phyloP scores from a whole-genome alignment of 23 tunicate genomes.

The Trididemnum clinides region DNA sequence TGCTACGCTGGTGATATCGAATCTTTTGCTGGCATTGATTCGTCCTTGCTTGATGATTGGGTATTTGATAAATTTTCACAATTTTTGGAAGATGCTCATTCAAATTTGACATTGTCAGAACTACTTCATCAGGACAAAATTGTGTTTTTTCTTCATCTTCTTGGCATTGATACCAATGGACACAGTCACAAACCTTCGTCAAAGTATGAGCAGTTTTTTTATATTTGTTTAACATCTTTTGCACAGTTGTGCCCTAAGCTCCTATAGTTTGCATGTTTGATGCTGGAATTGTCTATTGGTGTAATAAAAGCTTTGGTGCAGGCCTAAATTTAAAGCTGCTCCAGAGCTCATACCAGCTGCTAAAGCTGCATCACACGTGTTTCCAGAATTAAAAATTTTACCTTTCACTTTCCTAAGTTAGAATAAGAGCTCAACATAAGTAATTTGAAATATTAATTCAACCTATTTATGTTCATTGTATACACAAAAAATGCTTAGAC shows the following conservation, averaged over 20 bases:
- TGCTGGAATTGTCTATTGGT: too few species aligned
- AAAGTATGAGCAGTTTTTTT: conserved; percentile 54
- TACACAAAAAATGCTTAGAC: too few species aligned
- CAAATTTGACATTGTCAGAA: conserved; percentile 25
- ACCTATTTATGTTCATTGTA: too few species aligned
- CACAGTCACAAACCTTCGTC: conserved; percentile 90
- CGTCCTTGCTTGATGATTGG: conserved; percentile 86
- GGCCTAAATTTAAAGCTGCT: too few species aligned
- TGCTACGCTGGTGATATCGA: conserved; percentile 63
- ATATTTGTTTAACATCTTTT: not conserved
- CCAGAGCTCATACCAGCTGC: too few species aligned
- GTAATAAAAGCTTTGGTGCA: too few species aligned
- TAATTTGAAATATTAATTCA: too few species aligned
- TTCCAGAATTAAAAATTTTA: too few species aligned
- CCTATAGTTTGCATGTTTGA: not conserved
- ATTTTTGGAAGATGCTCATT: conserved; percentile 49
- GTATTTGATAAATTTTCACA: conserved; percentile 66
- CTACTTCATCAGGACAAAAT: conserved; percentile 56
- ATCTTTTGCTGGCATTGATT: conserved; percentile 67
- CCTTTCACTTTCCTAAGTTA: too few species aligned
- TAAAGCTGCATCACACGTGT: too few species aligned
- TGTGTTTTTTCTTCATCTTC: conserved; percentile 93
- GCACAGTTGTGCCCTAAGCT: not conserved
- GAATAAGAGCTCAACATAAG: too few species aligned
- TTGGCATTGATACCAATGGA: conserved; percentile 98